A percentile compares a stretch with the other conserved stretches of the same genome.
Conservation (phyloP, 1,140 invertebrate genomes). For the Drosophila nigromelanica region DNA sequence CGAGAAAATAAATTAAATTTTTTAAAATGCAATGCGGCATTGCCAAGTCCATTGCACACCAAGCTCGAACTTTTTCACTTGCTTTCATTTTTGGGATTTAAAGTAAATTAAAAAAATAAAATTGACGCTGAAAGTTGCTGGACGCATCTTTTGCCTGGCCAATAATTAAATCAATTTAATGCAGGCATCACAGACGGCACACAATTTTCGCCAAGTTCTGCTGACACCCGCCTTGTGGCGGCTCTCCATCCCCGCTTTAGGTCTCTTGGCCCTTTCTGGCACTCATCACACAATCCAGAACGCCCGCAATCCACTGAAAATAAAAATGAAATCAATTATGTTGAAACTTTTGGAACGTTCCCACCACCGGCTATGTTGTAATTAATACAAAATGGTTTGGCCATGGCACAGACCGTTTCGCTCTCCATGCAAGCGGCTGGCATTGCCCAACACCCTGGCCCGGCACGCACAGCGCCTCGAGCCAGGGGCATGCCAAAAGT, state of each 20-base stretch:
- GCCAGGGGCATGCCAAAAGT: conserved; percentile 71
- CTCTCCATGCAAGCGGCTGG: no score
- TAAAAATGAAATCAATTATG: conserved; percentile 79
- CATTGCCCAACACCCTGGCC: neutral
- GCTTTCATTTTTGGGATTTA: conserved; percentile 14
- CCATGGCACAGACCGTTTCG: conserved; percentile 13
- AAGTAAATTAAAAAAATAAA: conserved; percentile 64
- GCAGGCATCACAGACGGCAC: conserved; percentile 36
- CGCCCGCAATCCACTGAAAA: conserved; percentile 41
- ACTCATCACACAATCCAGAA: conserved; percentile 13
- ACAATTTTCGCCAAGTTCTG: conserved; percentile 17
- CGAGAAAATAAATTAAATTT: no score
- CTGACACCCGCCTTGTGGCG: conserved; percentile 1
- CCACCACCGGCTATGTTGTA: conserved; percentile 68
- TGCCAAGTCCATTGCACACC: neutral
- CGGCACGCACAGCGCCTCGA: neutral
- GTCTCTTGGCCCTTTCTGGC: neutral
- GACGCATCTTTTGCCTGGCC: conserved; percentile 32
- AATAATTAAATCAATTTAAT: conserved; percentile 74
- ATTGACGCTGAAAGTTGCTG: conserved; percentile 27
- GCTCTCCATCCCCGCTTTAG: no score
- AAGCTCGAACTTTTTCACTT: conserved; percentile 20
- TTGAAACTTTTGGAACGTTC: conserved; percentile 65
- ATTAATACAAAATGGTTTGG: conserved; percentile 77
- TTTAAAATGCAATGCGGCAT: no score